phyloP scores from a whole-genome alignment of 2,888 invertebrate genomes.

The Scrobipalpa atriplicella region DNA sequence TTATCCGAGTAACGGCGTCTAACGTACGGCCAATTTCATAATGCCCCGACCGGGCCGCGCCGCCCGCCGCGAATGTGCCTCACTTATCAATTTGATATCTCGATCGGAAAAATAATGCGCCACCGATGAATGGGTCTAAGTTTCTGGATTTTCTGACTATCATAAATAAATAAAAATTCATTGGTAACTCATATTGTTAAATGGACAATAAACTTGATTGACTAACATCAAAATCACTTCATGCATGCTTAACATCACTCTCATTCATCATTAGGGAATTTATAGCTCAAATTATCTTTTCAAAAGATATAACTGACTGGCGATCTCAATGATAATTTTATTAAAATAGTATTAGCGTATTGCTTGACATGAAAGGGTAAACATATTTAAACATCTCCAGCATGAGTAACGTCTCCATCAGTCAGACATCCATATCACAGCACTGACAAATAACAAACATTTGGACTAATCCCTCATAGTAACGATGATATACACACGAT shows the following conservation, averaged over 20 bases:
- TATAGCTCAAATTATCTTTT: no score
- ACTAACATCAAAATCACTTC: no score
- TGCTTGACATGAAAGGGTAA: not conserved
- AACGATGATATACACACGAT: constrained; percentile 59
- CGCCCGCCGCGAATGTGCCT: constrained; percentile 72
- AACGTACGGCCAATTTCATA: constrained; percentile 83
- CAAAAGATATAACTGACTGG: not conserved
- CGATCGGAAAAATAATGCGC: constrained; percentile 76
- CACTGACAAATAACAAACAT: constrained; percentile 46
- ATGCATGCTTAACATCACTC: no score
- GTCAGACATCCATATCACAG: constrained; percentile 23
- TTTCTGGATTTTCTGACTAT: not conserved
- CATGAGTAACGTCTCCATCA: constrained; percentile 12
- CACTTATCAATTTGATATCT: constrained; percentile 83
- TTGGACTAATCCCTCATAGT: constrained; percentile 56
- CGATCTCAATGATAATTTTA: not conserved
- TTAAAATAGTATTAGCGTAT: not conserved
- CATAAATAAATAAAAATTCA: not conserved
- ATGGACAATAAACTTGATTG: not conserved
- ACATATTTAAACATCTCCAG: constrained; percentile 7
- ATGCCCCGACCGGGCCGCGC: constrained; percentile 61
- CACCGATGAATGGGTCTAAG: constrained; percentile 43
- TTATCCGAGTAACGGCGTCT: constrained; percentile 80
- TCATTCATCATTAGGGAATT: no score
- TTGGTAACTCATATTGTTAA: not conserved